Base-by-base conservation (phyloP, 2,113 vertebrate species). In the Cyprinodon brontotheroides region DNA sequence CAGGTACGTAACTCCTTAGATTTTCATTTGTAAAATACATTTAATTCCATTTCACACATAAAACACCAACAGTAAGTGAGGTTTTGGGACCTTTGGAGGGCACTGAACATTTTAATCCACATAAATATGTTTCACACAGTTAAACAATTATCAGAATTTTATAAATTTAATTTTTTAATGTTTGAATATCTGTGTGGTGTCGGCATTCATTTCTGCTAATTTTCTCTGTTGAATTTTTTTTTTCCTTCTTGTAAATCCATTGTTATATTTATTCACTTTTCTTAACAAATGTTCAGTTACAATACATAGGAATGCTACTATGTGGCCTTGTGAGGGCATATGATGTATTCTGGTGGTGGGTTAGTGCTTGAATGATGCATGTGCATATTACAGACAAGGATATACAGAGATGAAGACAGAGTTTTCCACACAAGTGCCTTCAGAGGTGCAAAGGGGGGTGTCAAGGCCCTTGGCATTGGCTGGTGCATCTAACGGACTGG, bases 401-500 rank as follows among this genome's bases (percentile, higher is more conserved):
- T 82, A 87, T 70, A 65, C 13, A 68, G 65, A 74, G 74, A 80
- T 70, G 48, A 73, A 70, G 81, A 76, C 70, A 79, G 80, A 82
- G 86, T 90, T 90, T 89, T 93, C 90, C 87, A 89, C 76, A 75
- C 87, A 90, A 92, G 77, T 88, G 87, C 83, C 70, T 89, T 78
- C 72, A 11, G 82, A 87, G 86, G 87, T 83, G 87, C 85, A 85
- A 85, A 87, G 75, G 84, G 80, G 81, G 81, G 90, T 83, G 73
- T 73, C 87, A 92, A 92, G 84, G 89, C 88, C 90, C 79, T 86
- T 89, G 89, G 91, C 89, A 84, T 85, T 57, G 74, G 89, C 71
- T 77, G 80, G 82, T 65, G 87, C 79, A 68, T 92, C 89, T 92
- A 93, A 93, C 91, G 85, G 92, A 92, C 87, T 88, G 92, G 92